Conservation (phyloP, 2,113 vertebrate genomes). For the Callipepla squamata region DNA sequence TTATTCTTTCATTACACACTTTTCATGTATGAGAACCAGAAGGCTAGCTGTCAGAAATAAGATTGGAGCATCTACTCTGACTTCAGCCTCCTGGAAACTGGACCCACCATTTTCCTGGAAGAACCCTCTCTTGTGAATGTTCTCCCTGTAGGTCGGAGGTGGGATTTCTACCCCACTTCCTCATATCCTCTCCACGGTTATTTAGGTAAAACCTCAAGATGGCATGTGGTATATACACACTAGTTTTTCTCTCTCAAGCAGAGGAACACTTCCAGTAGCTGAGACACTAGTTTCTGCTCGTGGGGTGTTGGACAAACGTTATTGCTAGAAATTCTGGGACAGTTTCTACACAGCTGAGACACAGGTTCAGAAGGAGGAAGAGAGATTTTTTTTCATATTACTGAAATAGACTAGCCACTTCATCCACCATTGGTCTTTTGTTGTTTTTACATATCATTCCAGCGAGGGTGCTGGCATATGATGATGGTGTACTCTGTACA, state of each 20-base stretch:
- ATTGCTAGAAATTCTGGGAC: background rate
- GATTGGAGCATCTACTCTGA: background rate
- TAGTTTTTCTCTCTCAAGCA: background rate
- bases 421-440: background rate
- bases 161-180: background rate
- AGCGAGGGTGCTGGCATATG: background rate
- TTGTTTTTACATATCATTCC: background rate
- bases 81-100: background rate
- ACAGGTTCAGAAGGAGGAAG: background rate
- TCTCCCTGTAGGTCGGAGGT: background rate
- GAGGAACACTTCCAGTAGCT: background rate
- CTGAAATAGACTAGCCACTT: background rate
- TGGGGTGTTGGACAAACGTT: background rate
- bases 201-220: background rate
- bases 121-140: background rate
- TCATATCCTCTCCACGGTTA: background rate
- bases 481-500: background rate
- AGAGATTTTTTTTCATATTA: background rate
- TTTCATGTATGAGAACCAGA: too few relatives aligned
- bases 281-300: background rate
- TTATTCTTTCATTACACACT: too few relatives aligned
- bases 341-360: background rate
- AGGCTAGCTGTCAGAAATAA: too few relatives aligned
- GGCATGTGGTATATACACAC: background rate
- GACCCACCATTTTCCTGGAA: background rate